Base-by-base conservation (phyloP, 2,888 invertebrate genomes). In the Cryptocheilus praepositus region DNA sequence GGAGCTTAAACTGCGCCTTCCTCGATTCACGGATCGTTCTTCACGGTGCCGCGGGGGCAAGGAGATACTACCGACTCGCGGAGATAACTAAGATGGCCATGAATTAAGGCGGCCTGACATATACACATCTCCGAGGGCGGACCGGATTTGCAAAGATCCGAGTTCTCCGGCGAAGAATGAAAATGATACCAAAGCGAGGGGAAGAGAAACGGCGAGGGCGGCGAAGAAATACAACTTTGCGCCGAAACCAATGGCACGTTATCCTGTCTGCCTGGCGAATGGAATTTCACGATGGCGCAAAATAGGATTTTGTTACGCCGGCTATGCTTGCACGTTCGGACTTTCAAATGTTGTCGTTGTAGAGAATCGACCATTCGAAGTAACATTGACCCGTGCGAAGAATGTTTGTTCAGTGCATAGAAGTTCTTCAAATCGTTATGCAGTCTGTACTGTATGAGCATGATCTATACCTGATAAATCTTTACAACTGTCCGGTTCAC, bases 61-160 rank as follows among this genome's bases (percentile, higher is more conserved):
- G 70, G 43, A 73, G 71, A 71, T 66, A 71, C 67, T 18, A 67
- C 55, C 49, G 57, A 63, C 61, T 70, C 60, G 61, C 44, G 45
- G 65, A 78, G 75, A 73, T 78, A 75, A 77, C 75, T 77, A 75
- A 78, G 70, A 75, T 59, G 71, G 71, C 66, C 76, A 78, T 77
- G 78, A 77, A 77, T 77, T 77, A 78, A 77, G 57, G 45, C 36
- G n/a, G 64, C 15, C 70, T 70, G 77, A 78, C 75, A 55, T 45
- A 61, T 63, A 64, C 59, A 45, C 46, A 64, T 75, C n/a, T n/a
- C 62, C 67, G 70, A 77, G 66, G 71, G 70, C 73, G 66, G 70
- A 78, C 71, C 72, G 69, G 70, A 78, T 73, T 62, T 28, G 56
- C 58, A 44, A 57, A 13, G 61, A 22, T 25, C 57, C 51, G 55